Evolutionary conservation across 2,888 invertebrate species (phyloP).

Genomic region (Trisateles emortualis): DNA sequence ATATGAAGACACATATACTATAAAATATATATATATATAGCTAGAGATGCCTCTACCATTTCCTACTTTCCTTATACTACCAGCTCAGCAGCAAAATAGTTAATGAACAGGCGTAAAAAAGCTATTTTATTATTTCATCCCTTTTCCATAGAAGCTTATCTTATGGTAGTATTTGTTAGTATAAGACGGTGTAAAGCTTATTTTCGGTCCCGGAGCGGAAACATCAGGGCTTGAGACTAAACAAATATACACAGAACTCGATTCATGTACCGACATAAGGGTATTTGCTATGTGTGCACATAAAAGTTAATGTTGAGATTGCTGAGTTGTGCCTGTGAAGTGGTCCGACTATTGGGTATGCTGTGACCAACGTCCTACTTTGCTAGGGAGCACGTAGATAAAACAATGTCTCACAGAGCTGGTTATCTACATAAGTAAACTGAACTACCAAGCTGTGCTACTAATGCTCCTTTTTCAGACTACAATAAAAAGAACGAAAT

Average conservation of each 20-base stretch:
- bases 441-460: conserved; percentile 10
- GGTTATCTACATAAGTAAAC: conserved; percentile 41
- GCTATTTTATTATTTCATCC: conserved; percentile 20
- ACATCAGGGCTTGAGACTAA: conserved; percentile 29
- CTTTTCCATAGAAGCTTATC: conserved; percentile 38
- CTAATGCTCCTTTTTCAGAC: conserved; percentile 16
- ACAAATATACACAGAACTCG: conserved; percentile 41
- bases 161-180: conserved; percentile 39
- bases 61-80: background rate
- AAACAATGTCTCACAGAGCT: conserved; percentile 35
- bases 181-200: conserved; percentile 30
- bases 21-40: no score
- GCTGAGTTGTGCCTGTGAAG: conserved; percentile 41
- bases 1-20: no score
- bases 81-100: conserved; percentile 12
- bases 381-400: conserved; percentile 31
- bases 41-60: background rate
- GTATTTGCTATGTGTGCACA: conserved; percentile 45
- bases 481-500: background rate
- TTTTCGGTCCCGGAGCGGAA: conserved; percentile 29
- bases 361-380: conserved; percentile 42
- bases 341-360: conserved; percentile 45
- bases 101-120: conserved; percentile 20
- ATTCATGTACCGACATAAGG: conserved; percentile 45
- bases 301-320: conserved; percentile 60